phyloP scores from a whole-genome alignment of 2,113 vertebrate genomes.

The Asarcornis scutulata region DNA sequence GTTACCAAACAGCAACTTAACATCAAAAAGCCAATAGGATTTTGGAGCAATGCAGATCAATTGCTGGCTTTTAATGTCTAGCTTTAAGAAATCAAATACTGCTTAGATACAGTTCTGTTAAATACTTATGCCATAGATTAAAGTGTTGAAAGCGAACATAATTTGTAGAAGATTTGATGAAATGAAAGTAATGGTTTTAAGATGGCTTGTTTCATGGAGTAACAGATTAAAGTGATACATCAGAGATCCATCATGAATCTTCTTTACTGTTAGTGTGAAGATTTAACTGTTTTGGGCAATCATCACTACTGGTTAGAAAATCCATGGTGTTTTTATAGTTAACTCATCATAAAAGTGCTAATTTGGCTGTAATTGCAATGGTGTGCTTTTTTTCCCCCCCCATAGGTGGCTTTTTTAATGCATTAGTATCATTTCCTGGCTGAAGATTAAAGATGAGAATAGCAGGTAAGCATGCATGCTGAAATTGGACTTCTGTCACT shows the following conservation, averaged over 20 bases:
- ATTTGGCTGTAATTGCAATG: background rate
- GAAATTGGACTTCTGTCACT: background rate
- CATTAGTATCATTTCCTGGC: conserved; percentile 31
- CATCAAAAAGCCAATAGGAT: background rate
- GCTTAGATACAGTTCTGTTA: background rate
- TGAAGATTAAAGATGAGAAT: conserved; percentile 78
- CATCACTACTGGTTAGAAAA: background rate
- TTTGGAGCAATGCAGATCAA: background rate
- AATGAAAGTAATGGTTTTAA: background rate
- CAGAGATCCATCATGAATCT: background rate
- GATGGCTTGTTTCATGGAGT: background rate
- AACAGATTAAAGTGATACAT: background rate
- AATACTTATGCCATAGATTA: background rate
- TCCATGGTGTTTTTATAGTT: rapidly evolving
- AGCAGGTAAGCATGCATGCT: conserved; percentile 65
- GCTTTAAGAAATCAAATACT: background rate
- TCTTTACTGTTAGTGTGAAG: background rate
- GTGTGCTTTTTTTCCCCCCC: conserved; percentile 14
- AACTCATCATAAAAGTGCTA: background rate
- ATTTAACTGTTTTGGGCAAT: background rate
- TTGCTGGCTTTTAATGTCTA: background rate
- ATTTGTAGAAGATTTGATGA: background rate
- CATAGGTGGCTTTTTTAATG: conserved; percentile 74
- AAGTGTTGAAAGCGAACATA: background rate
- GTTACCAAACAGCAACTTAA: background rate